Conservation (phyloP, 2,113 vertebrate genomes). For the Myotis yumanensis region DNA sequence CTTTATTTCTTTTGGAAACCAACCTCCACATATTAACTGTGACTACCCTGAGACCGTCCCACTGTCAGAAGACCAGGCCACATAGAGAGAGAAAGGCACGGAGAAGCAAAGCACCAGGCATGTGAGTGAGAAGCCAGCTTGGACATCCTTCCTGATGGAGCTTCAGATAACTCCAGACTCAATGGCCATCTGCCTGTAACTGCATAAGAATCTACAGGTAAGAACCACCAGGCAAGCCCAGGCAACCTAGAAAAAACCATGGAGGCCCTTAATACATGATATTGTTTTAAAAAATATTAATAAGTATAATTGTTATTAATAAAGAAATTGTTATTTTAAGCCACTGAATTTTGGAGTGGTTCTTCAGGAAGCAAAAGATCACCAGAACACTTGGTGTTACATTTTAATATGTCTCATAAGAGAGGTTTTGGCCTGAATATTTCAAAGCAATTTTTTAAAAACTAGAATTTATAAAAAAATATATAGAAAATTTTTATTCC, state of each 20-base stretch:
- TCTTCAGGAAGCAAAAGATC: background rate
- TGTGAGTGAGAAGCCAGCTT: background rate
- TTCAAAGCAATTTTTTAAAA: conserved; percentile 33
- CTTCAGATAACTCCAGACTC: background rate
- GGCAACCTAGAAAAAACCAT: background rate
- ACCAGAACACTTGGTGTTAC: background rate
- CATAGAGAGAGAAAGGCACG: background rate
- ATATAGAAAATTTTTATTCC: background rate
- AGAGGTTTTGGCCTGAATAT: conserved; percentile 44
- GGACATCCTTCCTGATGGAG: background rate
- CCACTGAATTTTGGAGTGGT: background rate
- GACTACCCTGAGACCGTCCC: background rate
- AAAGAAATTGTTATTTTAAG: background rate
- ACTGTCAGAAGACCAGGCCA: background rate
- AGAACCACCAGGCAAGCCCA: background rate
- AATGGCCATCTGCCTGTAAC: background rate
- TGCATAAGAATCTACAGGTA: background rate
- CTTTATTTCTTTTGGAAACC: conserved; percentile 30
- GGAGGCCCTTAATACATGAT: background rate
- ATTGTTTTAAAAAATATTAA: background rate
- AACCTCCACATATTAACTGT: background rate
- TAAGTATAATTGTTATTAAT: background rate
- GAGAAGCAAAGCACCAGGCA: background rate
- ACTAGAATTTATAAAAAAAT: background rate
- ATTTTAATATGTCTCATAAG: conserved; percentile 48